Base-by-base conservation (phyloP, 2,797 vertebrate species). In the Eulemur coronatus region DNA sequence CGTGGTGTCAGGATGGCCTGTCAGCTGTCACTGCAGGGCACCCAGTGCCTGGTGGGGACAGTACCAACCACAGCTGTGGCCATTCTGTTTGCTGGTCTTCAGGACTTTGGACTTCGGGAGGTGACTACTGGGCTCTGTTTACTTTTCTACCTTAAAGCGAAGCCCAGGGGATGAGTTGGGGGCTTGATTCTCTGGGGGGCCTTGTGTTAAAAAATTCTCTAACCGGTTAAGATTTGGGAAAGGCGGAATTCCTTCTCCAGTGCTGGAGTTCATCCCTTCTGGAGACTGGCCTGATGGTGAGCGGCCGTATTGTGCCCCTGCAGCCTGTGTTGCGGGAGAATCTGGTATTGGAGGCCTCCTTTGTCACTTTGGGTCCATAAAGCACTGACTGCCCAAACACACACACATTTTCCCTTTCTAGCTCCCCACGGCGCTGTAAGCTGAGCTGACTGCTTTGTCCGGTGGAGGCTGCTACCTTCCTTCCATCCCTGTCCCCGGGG, bases 381-480 rank as follows among this genome's bases (percentile, higher is more conserved):
- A 3, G 0, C 48, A 26, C 4, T 7, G 0, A 38, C 48, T 28
- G 43, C 69, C 69, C 59, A 3, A 63, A 1, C 43, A 20, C 28
- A 20, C 43, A n/a, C 2, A 7, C 30, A 33, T 9, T 18, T 75
- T 33, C 73, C 59, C 24, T 52, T 61, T 41, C 10, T 20, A 1
- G n/a, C 30, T 50, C 18, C 35, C 15, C 48, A 2, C 10, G 0
- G 5, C 38, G 6, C 33, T 61, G 0, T 5, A 11, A 2, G 2
- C 76, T 7, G 7, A n/a, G 17, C 57, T 0, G 30, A 28, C 0
- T 0, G 2, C 35, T 2, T 0, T 7, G 7, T n/a, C 43, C 22
- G 0, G 18, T 0, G 0, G 48, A 84, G 80, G 26, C 70, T 5
- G 2, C 14, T 59, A 63, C 59, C 18, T 80, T 20, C 65, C 33